Conservation (phyloP, 1,140 invertebrate genomes). For the Aphis craccivora region DNA sequence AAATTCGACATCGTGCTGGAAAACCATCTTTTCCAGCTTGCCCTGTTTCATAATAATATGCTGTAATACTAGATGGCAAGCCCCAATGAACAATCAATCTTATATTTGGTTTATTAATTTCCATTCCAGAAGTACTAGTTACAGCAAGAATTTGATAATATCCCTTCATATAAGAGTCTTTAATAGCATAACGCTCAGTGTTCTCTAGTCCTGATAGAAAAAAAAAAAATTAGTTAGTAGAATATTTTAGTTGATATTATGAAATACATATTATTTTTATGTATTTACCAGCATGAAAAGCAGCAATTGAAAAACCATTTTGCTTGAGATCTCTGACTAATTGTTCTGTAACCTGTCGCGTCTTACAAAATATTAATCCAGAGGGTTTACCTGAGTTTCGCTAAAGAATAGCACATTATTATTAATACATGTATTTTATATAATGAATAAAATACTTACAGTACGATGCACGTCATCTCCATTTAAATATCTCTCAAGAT, state of each 20-base stretch:
- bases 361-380: constrained; percentile 77
- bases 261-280: not conserved
- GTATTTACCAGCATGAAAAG: constrained; percentile 72
- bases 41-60: constrained; percentile 72
- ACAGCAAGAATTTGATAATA: constrained; percentile 70
- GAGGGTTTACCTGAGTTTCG: constrained; percentile 64
- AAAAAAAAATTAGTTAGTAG: not conserved
- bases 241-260: not conserved
- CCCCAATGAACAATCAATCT: constrained; percentile 95
- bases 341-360: constrained; percentile 71
- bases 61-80: constrained; percentile 76
- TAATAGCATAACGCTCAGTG: constrained; percentile 67
- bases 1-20: constrained; percentile 70
- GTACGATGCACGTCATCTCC: constrained; percentile 42
- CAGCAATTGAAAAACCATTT: constrained; percentile 68
- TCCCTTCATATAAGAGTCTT: constrained; percentile 75
- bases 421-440: not conserved
- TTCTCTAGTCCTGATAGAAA: constrained; percentile 66
- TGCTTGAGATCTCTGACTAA: constrained; percentile 68
- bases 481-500: constrained; percentile 68
- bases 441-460: not conserved
- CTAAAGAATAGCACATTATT: not conserved
- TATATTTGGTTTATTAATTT: constrained; percentile 76
- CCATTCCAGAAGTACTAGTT: constrained; percentile 80
- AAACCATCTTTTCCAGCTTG: constrained; percentile 73